phyloP scores from a whole-genome alignment of 2,888 invertebrate genomes.

The Dynastes grantii region DNA sequence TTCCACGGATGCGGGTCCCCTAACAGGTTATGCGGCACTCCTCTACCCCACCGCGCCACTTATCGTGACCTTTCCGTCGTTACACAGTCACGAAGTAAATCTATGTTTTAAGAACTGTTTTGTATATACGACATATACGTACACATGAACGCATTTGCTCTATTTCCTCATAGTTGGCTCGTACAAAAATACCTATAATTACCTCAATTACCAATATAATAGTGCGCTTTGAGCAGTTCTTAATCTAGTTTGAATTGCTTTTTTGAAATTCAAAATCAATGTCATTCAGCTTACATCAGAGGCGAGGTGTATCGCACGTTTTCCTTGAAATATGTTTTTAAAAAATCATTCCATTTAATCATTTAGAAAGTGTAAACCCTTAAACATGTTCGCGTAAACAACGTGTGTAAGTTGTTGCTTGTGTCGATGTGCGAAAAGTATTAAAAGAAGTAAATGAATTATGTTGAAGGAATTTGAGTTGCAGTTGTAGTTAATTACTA shows the following conservation, averaged over 20 bases:
- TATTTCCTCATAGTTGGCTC: too few species aligned
- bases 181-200: too few species aligned
- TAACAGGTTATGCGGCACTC: slow-evolving; percentile 53
- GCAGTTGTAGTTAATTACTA: too few species aligned
- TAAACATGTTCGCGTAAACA: too few species aligned
- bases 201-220: too few species aligned
- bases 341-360: slow-evolving; percentile 17
- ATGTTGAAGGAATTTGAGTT: too few species aligned
- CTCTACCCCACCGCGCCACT: slow-evolving; percentile 49
- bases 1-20: slow-evolving; percentile 50
- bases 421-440: too few species aligned
- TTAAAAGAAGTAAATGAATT: too few species aligned
- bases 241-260: neutral
- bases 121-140: neutral
- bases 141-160: neutral
- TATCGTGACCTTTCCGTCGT: slow-evolving; percentile 51
- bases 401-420: too few species aligned
- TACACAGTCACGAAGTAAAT: slow-evolving; percentile 47
- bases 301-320: neutral
- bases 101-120: slow-evolving; percentile 2
- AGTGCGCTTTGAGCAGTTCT: neutral
- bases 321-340: slow-evolving; percentile 15
- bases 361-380: slow-evolving; percentile 31
- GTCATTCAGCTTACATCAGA: slow-evolving; percentile 16
- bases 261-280: slow-evolving; percentile 20